These are phyloP conservation scores for Eupithecia abbreviata DNA, from an alignment of 2,888 invertebrate species.

Conservation along the genomic window DNA sequence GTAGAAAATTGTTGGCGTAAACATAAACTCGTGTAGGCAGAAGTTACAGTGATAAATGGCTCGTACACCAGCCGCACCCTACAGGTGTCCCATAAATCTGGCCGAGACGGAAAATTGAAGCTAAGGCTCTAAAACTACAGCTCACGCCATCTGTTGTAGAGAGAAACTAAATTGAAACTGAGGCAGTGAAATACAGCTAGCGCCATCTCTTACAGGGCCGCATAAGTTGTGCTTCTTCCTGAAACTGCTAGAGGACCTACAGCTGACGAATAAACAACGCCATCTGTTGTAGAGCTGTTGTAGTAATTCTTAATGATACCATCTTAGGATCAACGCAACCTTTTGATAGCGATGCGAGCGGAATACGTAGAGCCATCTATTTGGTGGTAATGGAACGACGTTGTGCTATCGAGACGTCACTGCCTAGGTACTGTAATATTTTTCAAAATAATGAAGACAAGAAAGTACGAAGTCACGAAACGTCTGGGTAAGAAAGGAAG, in stretches of 20 bases:
- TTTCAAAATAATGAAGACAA: background rate
- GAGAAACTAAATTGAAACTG: background rate
- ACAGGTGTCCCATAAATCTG: conserved; percentile 44
- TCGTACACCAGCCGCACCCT: conserved; percentile 30
- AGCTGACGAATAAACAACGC: background rate
- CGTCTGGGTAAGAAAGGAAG: background rate
- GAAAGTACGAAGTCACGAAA: background rate
- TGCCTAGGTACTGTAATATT: background rate
- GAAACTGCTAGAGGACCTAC: background rate
- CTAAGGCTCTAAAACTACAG: conserved; percentile 1
- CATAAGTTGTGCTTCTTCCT: background rate
- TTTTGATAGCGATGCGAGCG: background rate
- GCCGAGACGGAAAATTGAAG: conserved; percentile 3
- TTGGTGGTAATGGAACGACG: background rate
- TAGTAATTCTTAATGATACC: background rate
- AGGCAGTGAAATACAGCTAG: background rate
- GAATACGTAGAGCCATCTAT: background rate
- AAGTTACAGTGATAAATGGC: conserved; percentile 41
- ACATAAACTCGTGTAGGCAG: conserved; percentile 38
- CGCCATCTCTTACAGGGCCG: conserved; percentile 2
- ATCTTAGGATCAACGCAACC: background rate
- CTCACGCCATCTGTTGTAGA: conserved; percentile 29
- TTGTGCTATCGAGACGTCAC: background rate
- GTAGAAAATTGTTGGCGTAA: conserved; percentile 38
- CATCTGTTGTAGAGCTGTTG: conserved; percentile 1